A percentile compares a stretch with the other conserved stretches of the same genome.
Conservation (phyloP, 2,888 invertebrate species). For the Lycaena phlaeas region DNA sequence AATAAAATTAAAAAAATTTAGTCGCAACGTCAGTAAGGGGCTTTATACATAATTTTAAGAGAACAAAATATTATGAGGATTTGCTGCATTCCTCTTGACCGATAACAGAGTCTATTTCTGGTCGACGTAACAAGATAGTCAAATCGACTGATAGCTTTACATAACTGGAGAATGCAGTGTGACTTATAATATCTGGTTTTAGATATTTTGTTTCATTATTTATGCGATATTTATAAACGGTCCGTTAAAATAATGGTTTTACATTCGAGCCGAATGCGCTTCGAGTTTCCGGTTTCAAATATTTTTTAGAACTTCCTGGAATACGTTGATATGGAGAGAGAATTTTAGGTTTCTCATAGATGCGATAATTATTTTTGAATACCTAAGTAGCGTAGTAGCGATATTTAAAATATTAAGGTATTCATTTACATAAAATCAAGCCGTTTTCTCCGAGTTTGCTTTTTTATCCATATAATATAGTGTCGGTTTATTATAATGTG, state of each 20-base stretch:
- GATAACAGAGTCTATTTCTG: not conserved
- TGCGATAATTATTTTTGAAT: too few species aligned
- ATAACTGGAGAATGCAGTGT: conserved; percentile 1
- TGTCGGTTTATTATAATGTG: too few species aligned
- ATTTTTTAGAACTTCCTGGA: too few species aligned
- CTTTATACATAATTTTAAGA: conserved; percentile 29
- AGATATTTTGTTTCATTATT: conserved; percentile 5
- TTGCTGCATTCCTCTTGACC: conserved; percentile 9
- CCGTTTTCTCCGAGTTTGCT: too few species aligned
- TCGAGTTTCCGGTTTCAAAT: not conserved
- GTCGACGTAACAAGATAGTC: conserved; percentile 2
- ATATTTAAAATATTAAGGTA: too few species aligned
- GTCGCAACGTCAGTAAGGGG: conserved; percentile 7
- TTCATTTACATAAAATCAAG: too few species aligned
- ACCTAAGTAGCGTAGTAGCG: too few species aligned
- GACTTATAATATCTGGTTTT: conserved; percentile 7
- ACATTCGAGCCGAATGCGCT: not conserved
- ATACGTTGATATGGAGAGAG: too few species aligned
- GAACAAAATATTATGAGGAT: conserved; percentile 15
- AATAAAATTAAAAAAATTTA: not conserved
- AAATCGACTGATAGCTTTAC: not conserved
- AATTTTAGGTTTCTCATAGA: too few species aligned
- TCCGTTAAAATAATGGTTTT: conserved; percentile 4
- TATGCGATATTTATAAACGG: conserved; percentile 4
- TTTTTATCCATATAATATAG: too few species aligned